Evolutionary conservation across 2,797 vertebrate species (phyloP).

Genomic region (Melanotaenia parkinsoni): DNA sequence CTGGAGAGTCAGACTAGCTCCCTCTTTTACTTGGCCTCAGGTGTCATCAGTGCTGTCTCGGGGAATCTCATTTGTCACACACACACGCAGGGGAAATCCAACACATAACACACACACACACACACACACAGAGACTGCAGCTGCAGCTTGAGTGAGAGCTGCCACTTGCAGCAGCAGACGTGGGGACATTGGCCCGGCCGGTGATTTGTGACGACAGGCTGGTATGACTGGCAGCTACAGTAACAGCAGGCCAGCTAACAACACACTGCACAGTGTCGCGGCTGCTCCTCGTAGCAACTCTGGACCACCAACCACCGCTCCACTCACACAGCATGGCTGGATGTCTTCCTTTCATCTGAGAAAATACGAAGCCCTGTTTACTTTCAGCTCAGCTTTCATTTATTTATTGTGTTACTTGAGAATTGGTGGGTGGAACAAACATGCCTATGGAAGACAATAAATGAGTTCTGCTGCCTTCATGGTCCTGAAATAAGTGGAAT

Average conservation of each 20-base stretch:
- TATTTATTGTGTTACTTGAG: background rate
- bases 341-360: background rate
- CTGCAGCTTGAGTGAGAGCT: conserved; percentile 83
- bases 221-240: conserved; percentile 87
- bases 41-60: conserved; percentile 87
- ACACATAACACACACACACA: conserved; percentile 62
- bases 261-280: background rate
- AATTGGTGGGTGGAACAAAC: background rate
- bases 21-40: conserved; percentile 76
- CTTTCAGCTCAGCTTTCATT: background rate
- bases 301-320: background rate
- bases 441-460: background rate
- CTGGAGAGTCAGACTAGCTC: conserved; percentile 70
- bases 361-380: background rate
- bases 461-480: background rate
- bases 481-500: no score
- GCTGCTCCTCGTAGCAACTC: no score
- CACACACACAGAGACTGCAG: conserved; percentile 67
- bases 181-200: conserved; percentile 79
- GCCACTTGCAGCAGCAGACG: conserved; percentile 87
- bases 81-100: conserved; percentile 61
- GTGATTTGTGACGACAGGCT: conserved; percentile 64
- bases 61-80: conserved; percentile 89
- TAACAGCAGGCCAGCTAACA: conserved; percentile 76
- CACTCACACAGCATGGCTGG: background rate